Evolutionary conservation across 2,797 vertebrate genomes (phyloP).

Genomic region (Gephyroberyx darwinii): DNA sequence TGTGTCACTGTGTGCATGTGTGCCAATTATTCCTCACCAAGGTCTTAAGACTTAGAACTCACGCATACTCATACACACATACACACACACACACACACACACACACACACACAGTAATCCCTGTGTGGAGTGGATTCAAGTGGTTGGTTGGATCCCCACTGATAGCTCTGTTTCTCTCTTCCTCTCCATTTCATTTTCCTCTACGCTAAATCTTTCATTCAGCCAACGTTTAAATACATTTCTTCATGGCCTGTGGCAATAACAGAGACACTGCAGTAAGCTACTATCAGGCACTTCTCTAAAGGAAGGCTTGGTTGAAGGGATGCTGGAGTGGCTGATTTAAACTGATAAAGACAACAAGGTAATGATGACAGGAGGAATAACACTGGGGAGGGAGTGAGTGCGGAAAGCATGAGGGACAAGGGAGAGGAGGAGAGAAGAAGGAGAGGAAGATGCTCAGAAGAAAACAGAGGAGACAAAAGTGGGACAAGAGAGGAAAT

Average conservation of each 20-base stretch:
- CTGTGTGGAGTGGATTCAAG: constrained; percentile 27
- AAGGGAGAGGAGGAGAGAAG: neutral
- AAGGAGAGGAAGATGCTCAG: constrained; percentile 1
- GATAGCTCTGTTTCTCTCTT: constrained; percentile 48
- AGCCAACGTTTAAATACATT: constrained; percentile 71
- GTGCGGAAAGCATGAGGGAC: neutral
- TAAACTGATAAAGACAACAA: constrained; percentile 54
- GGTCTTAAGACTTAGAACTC: neutral
- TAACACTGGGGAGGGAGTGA: constrained; percentile 23
- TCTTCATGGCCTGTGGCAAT: constrained; percentile 63
- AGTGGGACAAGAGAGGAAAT: constrained; percentile 4
- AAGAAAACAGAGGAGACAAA: constrained; percentile 10
- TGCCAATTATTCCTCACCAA: neutral
- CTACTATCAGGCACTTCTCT: constrained; percentile 30
- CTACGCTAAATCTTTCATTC: constrained; percentile 64
- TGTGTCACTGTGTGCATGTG: neutral
- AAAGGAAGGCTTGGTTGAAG: constrained; percentile 43
- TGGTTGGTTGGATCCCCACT: constrained; percentile 40
- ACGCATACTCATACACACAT: constrained; percentile 5
- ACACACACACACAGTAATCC: constrained; percentile 11
- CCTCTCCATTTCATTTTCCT: constrained; percentile 66
- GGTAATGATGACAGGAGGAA: constrained; percentile 44
- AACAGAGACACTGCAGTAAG: constrained; percentile 53
- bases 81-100: constrained; percentile 11
- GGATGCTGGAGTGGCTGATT: constrained; percentile 44